These are phyloP conservation scores for Tragopan temminckii DNA, from an alignment of 2,797 vertebrate species.

Conservation along the genomic window DNA sequence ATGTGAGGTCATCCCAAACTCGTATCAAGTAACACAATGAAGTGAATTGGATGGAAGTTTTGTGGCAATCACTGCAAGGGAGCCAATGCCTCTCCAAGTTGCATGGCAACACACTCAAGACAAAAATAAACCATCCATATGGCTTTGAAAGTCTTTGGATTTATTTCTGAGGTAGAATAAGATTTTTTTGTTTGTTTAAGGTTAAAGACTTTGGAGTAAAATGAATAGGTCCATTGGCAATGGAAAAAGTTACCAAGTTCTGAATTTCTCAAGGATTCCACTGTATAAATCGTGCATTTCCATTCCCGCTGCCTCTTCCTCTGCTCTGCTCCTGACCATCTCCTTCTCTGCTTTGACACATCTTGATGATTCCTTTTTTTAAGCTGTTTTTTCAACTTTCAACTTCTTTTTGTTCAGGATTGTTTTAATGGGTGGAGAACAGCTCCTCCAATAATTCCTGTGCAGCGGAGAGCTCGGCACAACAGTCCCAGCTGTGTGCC, in stretches of 20 bases:
- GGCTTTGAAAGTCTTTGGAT: neutral
- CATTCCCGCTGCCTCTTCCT: neutral
- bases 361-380: neutral
- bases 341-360: neutral
- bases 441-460: neutral
- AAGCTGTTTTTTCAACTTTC: neutral
- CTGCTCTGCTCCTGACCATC: neutral
- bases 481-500: neutral
- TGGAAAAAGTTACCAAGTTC: neutral
- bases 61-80: neutral
- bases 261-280: neutral
- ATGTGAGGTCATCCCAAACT: neutral
- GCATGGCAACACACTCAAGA: slow-evolving; percentile 11
- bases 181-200: neutral
- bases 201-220: neutral
- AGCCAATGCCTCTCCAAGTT: neutral
- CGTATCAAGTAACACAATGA: neutral
- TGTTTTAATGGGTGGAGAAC: neutral
- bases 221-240: neutral
- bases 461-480: neutral
- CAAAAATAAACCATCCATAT: slow-evolving; percentile 3
- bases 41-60: neutral
- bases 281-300: accelerated
- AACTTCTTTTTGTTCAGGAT: neutral
- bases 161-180: neutral